phyloP scores from a whole-genome alignment of 2,113 vertebrate species.

The Nibea coibor region DNA sequence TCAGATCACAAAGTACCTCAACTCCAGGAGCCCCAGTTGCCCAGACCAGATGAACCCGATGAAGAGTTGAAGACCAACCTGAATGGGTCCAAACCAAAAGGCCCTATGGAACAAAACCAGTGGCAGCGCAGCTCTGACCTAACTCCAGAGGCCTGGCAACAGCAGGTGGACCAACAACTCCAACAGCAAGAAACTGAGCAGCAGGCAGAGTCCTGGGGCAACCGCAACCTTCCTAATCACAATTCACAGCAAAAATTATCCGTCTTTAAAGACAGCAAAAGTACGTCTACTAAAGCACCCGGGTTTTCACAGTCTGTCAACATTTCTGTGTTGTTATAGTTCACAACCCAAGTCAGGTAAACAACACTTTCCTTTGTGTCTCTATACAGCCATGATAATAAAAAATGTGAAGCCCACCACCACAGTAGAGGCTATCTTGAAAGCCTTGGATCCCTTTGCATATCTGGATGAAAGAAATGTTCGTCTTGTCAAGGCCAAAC shows the following conservation, averaged over 20 bases:
- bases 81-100: slow-evolving; percentile 61
- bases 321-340: neutral
- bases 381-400: slow-evolving; percentile 91
- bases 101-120: slow-evolving; percentile 55
- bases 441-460: slow-evolving; percentile 91
- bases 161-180: slow-evolving; percentile 84
- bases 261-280: slow-evolving; percentile 85
- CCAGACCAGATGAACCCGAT: slow-evolving; percentile 62
- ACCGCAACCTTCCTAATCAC: slow-evolving; percentile 60
- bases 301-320: neutral
- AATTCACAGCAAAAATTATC: slow-evolving; percentile 62
- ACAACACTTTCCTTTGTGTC: neutral
- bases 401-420: slow-evolving; percentile 94
- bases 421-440: slow-evolving; percentile 92
- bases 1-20: slow-evolving; percentile 81
- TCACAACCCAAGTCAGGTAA: neutral
- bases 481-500: slow-evolving; percentile 94
- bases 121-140: slow-evolving; percentile 84
- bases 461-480: slow-evolving; percentile 93
- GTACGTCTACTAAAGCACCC: slow-evolving; percentile 58
- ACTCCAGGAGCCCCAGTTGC: slow-evolving; percentile 77
- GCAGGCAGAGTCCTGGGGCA: slow-evolving; percentile 75
- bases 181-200: slow-evolving; percentile 77
- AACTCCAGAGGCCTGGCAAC: slow-evolving; percentile 86
- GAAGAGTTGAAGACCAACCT: slow-evolving; percentile 56